Percentiles rank a stretch among this genome's conserved stretches.
These are phyloP conservation scores for Ophiothrix spiculata DNA, from an alignment of 35 echinoderm and acorn worm genomes.

Conservation along the genomic window DNA sequence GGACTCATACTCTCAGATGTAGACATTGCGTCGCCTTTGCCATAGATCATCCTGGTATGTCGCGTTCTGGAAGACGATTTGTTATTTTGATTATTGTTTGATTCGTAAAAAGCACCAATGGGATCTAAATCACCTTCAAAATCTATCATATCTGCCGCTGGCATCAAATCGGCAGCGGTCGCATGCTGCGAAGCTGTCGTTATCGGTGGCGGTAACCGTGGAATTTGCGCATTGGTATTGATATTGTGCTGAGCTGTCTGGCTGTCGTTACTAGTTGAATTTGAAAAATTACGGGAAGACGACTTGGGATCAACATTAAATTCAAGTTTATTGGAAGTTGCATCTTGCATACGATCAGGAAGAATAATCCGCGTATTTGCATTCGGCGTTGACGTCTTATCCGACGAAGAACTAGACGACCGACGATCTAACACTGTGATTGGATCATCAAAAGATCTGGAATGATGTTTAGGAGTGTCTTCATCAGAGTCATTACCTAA, in stretches of 20 bases:
- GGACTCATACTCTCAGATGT: slow-evolving; percentile 34
- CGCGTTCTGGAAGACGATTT: not conserved
- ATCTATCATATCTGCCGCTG: not conserved
- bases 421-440: slow-evolving; percentile 29
- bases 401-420: not conserved
- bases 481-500: slow-evolving; percentile 25
- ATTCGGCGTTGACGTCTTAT: slow-evolving; percentile 29
- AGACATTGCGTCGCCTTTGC: not conserved
- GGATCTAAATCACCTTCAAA: not conserved
- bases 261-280: not conserved
- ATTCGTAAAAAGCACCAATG: not conserved
- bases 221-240: slow-evolving; percentile 11
- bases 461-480: slow-evolving; percentile 16
- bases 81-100: slow-evolving; percentile 2
- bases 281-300: not conserved
- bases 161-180: not conserved
- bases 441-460: slow-evolving; percentile 31
- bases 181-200: not conserved
- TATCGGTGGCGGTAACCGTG: slow-evolving; percentile 12
- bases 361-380: slow-evolving; percentile 60
- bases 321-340: slow-evolving; percentile 67
- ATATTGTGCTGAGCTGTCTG: slow-evolving; percentile 1
- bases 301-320: slow-evolving; percentile 20
- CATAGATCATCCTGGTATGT: not conserved
- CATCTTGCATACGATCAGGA: slow-evolving; percentile 64